A percentile compares a stretch with the other conserved stretches of the same genome.
These are phyloP conservation scores for Sebastes aleutianus DNA, from an alignment of 2,797 vertebrate genomes.

Conservation along the genomic window DNA sequence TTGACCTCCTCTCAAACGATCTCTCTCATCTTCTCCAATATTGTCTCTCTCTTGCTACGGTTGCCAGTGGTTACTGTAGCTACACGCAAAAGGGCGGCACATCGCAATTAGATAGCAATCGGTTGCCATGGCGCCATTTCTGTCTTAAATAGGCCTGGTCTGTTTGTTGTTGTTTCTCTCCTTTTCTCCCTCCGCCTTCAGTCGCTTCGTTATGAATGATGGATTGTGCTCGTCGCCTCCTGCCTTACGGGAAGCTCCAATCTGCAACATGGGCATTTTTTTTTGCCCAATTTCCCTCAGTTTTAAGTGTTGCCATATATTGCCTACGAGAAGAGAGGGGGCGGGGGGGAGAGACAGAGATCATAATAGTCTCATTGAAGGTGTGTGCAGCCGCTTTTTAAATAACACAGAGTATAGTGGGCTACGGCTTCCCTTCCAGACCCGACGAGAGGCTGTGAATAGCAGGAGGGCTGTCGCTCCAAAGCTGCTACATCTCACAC, in stretches of 20 bases:
- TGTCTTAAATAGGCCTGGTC: conserved; percentile 78
- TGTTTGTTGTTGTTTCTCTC: conserved; percentile 81
- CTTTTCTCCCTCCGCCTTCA: conserved; percentile 39
- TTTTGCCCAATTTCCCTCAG: conserved; percentile 48
- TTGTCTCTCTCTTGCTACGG: conserved; percentile 61
- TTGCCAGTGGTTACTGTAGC: conserved; percentile 83
- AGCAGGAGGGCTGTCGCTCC: conserved; percentile 45
- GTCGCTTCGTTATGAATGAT: conserved; percentile 70
- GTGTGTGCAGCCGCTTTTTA: conserved; percentile 60
- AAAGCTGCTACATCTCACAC: conserved; percentile 56
- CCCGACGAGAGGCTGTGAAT: conserved; percentile 61
- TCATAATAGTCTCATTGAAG: conserved; percentile 79
- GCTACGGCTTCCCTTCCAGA: conserved; percentile 57
- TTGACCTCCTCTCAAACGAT: conserved; percentile 68
- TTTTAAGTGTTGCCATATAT: conserved; percentile 69
- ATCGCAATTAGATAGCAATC: conserved; percentile 85
- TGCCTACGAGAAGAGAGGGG: conserved; percentile 48
- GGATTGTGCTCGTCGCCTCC: conserved; percentile 68
- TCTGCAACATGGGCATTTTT: conserved; percentile 60
- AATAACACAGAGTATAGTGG: conserved; percentile 61
- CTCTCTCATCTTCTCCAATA: conserved; percentile 78
- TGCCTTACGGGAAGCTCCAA: conserved; percentile 73
- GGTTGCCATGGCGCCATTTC: conserved; percentile 81
- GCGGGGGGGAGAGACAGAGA: conserved; percentile 58
- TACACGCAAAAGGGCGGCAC: conserved; percentile 73